Evolutionary conservation across 2,797 vertebrate genomes (phyloP), one percentile per base, ranked within the genome.

Genomic region (Bryconaethiops microstoma): DNA sequence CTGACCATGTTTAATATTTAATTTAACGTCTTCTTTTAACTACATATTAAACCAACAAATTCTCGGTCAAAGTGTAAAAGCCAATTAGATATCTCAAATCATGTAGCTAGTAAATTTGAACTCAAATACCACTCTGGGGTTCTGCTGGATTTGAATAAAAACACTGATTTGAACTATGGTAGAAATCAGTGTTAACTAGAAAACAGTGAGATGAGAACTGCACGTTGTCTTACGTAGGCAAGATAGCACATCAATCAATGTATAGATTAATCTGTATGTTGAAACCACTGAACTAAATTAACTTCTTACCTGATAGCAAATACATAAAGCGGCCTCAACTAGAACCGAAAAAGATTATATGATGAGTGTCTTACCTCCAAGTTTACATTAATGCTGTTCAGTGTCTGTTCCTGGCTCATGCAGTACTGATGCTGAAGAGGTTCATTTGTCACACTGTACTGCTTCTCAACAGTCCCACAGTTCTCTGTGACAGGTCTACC

Each of bases 351-450:
- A 48, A n/a, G 6, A 17, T 6, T 14, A 14, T 40, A 9, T 7
- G n/a, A n/a, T 13, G 0, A 77, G 2, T 55, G 52, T 23, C 79
- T 85, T 80, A 81, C 39, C 82, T 86, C 52, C 6, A 78, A 60
- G 54, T 64, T 70, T 35, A 74, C 25, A 21, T 85, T 77, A 84
- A 73, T 42, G 17, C 35, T 74, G 82, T 78, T 81, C 14, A 86
- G 80, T n/a, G 67, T 74, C 45, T 86, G 81, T 45, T 89, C 84
- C 62, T 74, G 84, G 21, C 35, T 81, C 70, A 83, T 86, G 67
- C 81, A 84, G 52, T 70, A 48, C 54, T 89, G 84, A 62, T 78
- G n/a, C 54, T 64, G 64, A 70, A 68, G 29, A 17, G 50, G 4
- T 12, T 57, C 55, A 76, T 19, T 71, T 57, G 45, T 68, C 55